These are phyloP conservation scores for Odontocerum albicorne DNA, from an alignment of 2,888 invertebrate species.

Conservation along the genomic window DNA sequence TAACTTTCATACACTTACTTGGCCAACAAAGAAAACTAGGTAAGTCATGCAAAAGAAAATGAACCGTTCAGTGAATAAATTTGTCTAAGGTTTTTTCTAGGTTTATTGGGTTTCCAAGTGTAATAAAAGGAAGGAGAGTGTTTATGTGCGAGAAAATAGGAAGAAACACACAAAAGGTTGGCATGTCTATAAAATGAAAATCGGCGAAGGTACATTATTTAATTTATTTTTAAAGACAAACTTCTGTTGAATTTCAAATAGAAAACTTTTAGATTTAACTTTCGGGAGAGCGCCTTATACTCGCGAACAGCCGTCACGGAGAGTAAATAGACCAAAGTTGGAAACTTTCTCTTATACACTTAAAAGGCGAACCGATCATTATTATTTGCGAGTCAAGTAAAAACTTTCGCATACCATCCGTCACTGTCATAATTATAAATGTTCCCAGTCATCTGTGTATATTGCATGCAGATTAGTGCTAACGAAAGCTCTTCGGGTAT, in stretches of 20 bases:
- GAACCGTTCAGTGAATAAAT: no score
- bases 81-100: no score
- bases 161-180: no score
- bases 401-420: conserved; percentile 30
- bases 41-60: no score
- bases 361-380: conserved; percentile 15
- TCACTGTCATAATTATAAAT: conserved; percentile 37
- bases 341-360: conserved; percentile 17
- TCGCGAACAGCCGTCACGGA: conserved; percentile 12
- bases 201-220: conserved; percentile 1
- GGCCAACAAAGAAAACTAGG: no score
- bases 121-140: no score
- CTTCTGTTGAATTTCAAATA: conserved; percentile 11
- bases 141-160: no score
- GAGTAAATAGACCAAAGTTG: conserved; percentile 15
- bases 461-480: conserved; percentile 26
- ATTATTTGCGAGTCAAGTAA: conserved; percentile 21
- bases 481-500: conserved; percentile 21
- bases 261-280: conserved; percentile 15
- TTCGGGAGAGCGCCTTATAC: not conserved
- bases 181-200: not conserved
- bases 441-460: conserved; percentile 33
- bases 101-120: no score
- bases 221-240: conserved; percentile 15
- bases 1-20: no score